Evolutionary conservation across 2,797 vertebrate species (phyloP).

Genomic region (Kryptopterus vitreolus): DNA sequence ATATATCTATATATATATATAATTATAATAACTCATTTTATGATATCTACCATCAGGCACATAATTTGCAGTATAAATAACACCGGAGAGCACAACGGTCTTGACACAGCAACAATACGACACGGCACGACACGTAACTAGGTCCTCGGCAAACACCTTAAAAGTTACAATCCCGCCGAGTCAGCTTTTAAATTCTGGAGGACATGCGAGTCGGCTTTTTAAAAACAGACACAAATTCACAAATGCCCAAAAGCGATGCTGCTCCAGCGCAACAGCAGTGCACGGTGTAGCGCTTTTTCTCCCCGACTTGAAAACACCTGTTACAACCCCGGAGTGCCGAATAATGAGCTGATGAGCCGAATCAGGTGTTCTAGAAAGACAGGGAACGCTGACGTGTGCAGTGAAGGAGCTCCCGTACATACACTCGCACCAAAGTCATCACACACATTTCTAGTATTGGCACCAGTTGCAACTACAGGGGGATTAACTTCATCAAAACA

Average conservation of each 20-base stretch:
- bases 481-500: neutral
- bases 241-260: slow-evolving; percentile 8
- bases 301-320: slow-evolving; percentile 16
- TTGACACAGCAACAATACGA: neutral
- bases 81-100: neutral
- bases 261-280: neutral
- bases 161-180: slow-evolving; percentile 5
- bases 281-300: neutral
- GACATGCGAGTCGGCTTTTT: neutral
- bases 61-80: neutral
- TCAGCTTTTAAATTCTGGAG: slow-evolving; percentile 15
- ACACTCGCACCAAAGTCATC: neutral
- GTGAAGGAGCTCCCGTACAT: neutral
- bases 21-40: neutral
- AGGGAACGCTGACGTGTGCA: slow-evolving; percentile 2
- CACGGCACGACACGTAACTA: neutral
- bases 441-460: neutral
- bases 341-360: slow-evolving; percentile 20
- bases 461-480: neutral
- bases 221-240: slow-evolving; percentile 14
- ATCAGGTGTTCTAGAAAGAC: slow-evolving; percentile 24
- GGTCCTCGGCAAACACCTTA: neutral
- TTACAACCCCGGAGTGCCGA: neutral
- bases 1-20: neutral
- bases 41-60: neutral